Base-by-base conservation (phyloP, 2,888 invertebrate species). In the Macrostomum cliftonense region DNA sequence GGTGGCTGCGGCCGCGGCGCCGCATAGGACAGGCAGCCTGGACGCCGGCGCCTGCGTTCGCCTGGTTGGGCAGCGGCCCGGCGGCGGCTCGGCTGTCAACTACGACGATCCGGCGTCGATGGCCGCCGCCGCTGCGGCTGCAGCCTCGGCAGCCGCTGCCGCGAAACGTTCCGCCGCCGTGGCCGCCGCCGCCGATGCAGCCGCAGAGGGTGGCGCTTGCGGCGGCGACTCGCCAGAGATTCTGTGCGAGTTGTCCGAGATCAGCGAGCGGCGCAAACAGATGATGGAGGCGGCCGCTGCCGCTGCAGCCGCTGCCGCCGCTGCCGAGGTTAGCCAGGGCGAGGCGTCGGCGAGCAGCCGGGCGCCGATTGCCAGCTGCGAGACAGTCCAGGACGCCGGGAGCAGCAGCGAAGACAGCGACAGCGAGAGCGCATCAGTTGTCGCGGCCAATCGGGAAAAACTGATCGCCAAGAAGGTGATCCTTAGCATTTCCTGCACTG, bases 361-460 rank as follows among this genome's bases (percentile, higher is more conserved):
- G 39, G 69, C 69, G 19, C 69, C 69, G n/a, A 67, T 68, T 5
- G 69, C 69, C 1, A 64, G 64, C 1, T 67, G 64, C 52, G 69
- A 69, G 50, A 67, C 67, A 1, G 56, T 69, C 14, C 59, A 61
- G 45, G 49, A 49, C 21, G 37, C 45, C 5, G 52, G 51, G 20
- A 19, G 50, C n/a, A 39, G 48, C 14, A 43, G 42, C 14, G 54
- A 54, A 13, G 50, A 51, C 19, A 28, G 28, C 28, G 28, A 28
- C 28, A 28, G 28, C 9, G 28, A 28, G 9, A 28, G 5, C 4
- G 28, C 28, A 9, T 28, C 28, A 9, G 28, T 9, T 28, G 28
- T 28, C 5, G 28, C 28, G 28, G 28, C 28, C 28, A 28, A 9
- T 9, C 28, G 28, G 9, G 28, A 28, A 28, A 28, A 28, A 28